These are phyloP conservation scores for Euspilapteryx auroguttella DNA, from an alignment of 2,888 invertebrate species.

Conservation along the genomic window DNA sequence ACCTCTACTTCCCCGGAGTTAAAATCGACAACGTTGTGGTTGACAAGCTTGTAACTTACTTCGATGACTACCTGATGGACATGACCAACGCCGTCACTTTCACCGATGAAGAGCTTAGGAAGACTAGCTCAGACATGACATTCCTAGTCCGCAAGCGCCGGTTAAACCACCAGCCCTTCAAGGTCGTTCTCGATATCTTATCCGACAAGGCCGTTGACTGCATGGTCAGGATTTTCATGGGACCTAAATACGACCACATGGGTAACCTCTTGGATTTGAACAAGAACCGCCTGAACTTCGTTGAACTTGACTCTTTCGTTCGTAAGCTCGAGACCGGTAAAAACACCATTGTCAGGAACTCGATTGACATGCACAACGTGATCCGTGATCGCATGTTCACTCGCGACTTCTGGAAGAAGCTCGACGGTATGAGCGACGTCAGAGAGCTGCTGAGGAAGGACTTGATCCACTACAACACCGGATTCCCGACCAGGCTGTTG, in stretches of 20 bases:
- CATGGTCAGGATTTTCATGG: constrained; percentile 68
- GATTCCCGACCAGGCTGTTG: constrained; percentile 71
- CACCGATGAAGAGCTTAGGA: constrained; percentile 44
- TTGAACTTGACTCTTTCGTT: constrained; percentile 66
- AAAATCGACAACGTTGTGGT: constrained; percentile 64
- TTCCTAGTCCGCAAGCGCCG: constrained; percentile 63
- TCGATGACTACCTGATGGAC: constrained; percentile 68
- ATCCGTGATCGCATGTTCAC: constrained; percentile 68
- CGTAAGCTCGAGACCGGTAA: constrained; percentile 64
- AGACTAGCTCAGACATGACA: constrained; percentile 42
- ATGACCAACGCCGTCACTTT: constrained; percentile 63
- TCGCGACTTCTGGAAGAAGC: constrained; percentile 63
- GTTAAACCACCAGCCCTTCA: constrained; percentile 67
- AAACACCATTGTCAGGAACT: constrained; percentile 66
- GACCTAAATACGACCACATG: constrained; percentile 67
- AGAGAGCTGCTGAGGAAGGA: constrained; percentile 29
- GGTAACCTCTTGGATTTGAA: constrained; percentile 60
- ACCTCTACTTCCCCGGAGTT: constrained; percentile 65
- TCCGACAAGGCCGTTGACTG: constrained; percentile 60
- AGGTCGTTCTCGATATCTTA: constrained; percentile 53
- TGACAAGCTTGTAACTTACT: constrained; percentile 69
- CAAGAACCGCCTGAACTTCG: constrained; percentile 63
- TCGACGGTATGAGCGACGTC: constrained; percentile 54
- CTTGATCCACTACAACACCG: constrained; percentile 55
- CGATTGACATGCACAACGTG: constrained; percentile 67